Conservation (phyloP, 2,797 vertebrate species). For the Crocodylus rhombifer region DNA sequence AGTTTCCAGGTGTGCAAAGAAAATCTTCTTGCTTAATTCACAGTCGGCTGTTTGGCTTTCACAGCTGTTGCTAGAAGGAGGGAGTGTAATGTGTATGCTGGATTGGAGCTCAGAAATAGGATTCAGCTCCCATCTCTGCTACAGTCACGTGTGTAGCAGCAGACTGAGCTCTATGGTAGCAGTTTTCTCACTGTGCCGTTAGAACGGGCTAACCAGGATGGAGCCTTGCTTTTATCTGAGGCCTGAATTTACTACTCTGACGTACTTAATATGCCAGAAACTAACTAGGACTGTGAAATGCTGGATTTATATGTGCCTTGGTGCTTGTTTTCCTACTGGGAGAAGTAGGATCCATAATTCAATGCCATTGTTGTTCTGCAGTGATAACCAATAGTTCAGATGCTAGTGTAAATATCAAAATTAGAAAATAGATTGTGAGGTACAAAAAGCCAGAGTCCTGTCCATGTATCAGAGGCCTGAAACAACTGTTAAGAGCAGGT, state of each 20-base stretch:
- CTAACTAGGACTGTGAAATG: not conserved
- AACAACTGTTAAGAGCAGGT: no score
- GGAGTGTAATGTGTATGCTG: no score
- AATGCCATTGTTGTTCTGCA: no score
- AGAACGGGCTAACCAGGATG: not conserved
- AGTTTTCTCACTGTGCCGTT: not conserved
- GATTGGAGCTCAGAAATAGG: not conserved
- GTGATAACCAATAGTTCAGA: no score
- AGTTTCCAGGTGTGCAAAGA: not conserved
- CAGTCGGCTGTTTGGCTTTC: not conserved
- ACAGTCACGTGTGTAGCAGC: fast-evolving
- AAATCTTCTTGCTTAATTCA: not conserved
- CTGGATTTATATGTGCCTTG: not conserved
- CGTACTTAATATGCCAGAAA: not conserved
- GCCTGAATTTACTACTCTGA: not conserved
- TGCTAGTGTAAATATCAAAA: no score
- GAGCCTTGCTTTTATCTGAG: not conserved
- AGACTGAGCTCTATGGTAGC: fast-evolving
- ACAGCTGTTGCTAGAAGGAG: not conserved
- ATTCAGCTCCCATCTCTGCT: not conserved
- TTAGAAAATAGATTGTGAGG: no score
- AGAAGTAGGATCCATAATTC: no score
- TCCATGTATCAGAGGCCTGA: no score
- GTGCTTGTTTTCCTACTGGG: no score
- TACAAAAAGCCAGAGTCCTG: no score